Percentiles rank a stretch among this genome's conserved stretches.
Conservation (phyloP, 2,888 invertebrate species). For the Eilema caniola region DNA sequence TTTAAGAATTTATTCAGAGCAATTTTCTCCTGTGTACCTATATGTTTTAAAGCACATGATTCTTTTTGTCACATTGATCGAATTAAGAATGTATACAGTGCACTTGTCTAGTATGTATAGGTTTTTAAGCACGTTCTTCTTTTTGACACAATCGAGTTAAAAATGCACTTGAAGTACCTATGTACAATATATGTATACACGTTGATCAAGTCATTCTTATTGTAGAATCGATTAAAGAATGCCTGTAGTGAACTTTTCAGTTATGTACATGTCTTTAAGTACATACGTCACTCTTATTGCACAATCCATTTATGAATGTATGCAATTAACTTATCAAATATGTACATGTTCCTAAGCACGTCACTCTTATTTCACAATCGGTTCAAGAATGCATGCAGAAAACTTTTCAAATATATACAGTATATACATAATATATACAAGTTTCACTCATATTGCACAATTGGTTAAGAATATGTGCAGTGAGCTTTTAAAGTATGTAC, state of each 20-base stretch:
- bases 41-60: neutral
- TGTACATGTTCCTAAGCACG: neutral
- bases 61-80: neutral
- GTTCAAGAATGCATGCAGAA: too few species aligned
- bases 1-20: neutral
- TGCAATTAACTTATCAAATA: too few species aligned
- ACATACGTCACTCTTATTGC: neutral
- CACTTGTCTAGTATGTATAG: too few species aligned
- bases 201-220: neutral
- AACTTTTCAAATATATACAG: too few species aligned
- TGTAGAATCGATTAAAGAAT: neutral
- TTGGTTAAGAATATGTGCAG: neutral
- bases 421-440: too few species aligned
- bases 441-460: neutral
- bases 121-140: too few species aligned
- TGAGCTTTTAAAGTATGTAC: neutral
- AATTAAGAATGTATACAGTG: too few species aligned
- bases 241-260: neutral
- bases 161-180: neutral
- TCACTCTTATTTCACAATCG: neutral
- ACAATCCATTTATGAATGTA: too few species aligned
- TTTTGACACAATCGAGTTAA: neutral
- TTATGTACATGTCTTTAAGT: neutral
- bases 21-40: neutral
- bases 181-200: neutral